Conservation (phyloP, 2,113 vertebrate species). For the Cheirogaleus medius region DNA sequence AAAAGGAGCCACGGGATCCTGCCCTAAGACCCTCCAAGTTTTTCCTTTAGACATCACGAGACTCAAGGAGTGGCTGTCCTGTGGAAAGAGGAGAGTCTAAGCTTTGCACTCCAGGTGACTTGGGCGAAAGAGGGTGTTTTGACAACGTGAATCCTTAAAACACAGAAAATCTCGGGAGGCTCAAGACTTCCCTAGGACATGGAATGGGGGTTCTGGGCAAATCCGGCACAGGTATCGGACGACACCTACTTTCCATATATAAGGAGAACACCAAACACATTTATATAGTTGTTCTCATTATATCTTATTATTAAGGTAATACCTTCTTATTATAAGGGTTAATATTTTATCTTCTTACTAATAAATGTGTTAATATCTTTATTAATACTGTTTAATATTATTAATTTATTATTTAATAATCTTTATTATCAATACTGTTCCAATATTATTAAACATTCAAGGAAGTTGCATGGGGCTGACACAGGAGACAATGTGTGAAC, state of each 20-base stretch:
- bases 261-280: not conserved
- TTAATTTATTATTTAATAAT: too few species aligned
- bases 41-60: not conserved
- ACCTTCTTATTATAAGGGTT: not conserved
- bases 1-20: accelerated
- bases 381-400: too few species aligned
- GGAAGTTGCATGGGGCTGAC: not conserved
- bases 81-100: not conserved
- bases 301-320: not conserved
- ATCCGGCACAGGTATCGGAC: not conserved
- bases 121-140: not conserved
- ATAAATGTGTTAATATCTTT: not conserved
- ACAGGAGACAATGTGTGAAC: not conserved
- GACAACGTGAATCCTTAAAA: not conserved
- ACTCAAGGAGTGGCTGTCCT: not conserved
- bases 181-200: not conserved
- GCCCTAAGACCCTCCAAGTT: too few species aligned
- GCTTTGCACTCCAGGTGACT: not conserved
- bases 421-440: too few species aligned
- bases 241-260: not conserved
- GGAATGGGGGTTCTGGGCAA: not conserved
- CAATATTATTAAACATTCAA: too few species aligned
- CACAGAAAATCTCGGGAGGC: not conserved
- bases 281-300: not conserved
- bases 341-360: not conserved